Evolutionary conservation across 2,888 invertebrate genomes (phyloP), one percentile per base, ranked within the genome.

Genomic region (Cecidostiba fungosa): DNA sequence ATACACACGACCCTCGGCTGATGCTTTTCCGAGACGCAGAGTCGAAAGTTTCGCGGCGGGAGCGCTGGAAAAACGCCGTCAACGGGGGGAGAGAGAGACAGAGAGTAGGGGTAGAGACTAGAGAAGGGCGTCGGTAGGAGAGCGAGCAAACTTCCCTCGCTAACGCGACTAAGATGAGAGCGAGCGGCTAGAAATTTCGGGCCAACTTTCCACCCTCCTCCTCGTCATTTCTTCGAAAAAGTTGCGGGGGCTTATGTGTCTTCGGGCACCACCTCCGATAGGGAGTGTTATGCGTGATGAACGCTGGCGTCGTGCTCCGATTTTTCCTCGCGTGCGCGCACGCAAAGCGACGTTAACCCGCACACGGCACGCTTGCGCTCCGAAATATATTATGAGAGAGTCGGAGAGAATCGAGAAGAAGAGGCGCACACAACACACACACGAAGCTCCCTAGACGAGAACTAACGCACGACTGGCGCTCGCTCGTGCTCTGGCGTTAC

Each of bases 91-190:
- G 66, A 59, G 23, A 26, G 69, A n/a, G 32, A 47, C 32, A n/a
- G n/a, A 19, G 32, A 14, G 26, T 29, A n/a, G 69, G 32, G 72
- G 23, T 12, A 23, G 36, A 1, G 72, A 47, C 23, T 26, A 29
- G 81, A 26, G 29, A 39, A 43, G 43, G 39, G 62, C 62, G 73
- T 29, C 54, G 59, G 72, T n/a, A 32, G 66, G 26, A 10, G 36
- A 36, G 73, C 73, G 78, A 88, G 88, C 84, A 87, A 87, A 87
- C 78, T 87, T 85, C 73, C 87, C 82, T 73, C 83, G 80, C 89
- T 92, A 92, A 92, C 90, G 91, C 89, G 90, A 89, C 72, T 86
- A 87, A 82, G 90, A 92, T 89, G 89, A 90, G 89, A 85, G 72
- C 66, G 85, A 76, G 74, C 74, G 47, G 19, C 59, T 3, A 19